These are phyloP conservation scores for Phrynocephalus guinanensis DNA, from an alignment of 2,797 vertebrate species.

Conservation along the genomic window DNA sequence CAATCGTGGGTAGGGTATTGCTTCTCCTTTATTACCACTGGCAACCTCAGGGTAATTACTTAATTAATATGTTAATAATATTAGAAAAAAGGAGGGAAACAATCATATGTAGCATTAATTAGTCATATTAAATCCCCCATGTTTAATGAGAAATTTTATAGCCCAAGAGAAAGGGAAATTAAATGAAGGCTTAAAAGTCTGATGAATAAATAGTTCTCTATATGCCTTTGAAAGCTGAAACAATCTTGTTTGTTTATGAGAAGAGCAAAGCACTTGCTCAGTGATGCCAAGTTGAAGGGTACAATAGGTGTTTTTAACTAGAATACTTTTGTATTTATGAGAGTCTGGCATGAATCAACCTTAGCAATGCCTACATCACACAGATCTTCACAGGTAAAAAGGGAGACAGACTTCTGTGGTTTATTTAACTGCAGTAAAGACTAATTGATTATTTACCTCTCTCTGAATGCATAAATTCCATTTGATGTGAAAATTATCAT, in stretches of 20 bases:
- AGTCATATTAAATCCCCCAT: slow-evolving; percentile 69
- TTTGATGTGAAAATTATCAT: slow-evolving; percentile 47
- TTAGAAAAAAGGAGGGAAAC: slow-evolving; percentile 51
- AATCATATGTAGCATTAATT: slow-evolving; percentile 70
- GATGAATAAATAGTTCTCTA: slow-evolving; percentile 45
- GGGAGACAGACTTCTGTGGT: background rate
- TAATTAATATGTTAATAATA: slow-evolving; percentile 75
- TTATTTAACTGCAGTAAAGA: slow-evolving; percentile 50
- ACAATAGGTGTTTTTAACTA: background rate
- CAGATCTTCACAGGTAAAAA: slow-evolving; percentile 27
- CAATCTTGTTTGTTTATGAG: background rate
- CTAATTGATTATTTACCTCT: slow-evolving; percentile 40
- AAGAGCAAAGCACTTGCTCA: slow-evolving; percentile 14
- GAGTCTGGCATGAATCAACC: background rate
- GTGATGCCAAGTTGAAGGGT: background rate
- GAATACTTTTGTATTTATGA: background rate
- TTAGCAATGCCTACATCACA: slow-evolving; percentile 2
- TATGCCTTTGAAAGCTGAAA: slow-evolving; percentile 52
- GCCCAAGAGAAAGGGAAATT: slow-evolving; percentile 62
- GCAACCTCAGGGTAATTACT: slow-evolving; percentile 65
- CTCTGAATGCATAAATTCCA: slow-evolving; percentile 32
- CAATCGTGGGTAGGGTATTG: slow-evolving; percentile 33
- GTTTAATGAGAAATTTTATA: slow-evolving; percentile 69
- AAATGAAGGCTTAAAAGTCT: slow-evolving; percentile 58
- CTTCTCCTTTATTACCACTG: slow-evolving; percentile 62